These are phyloP conservation scores for Dolichomitus sp. DNA, from an alignment of 2,888 invertebrate species.

Conservation along the genomic window DNA sequence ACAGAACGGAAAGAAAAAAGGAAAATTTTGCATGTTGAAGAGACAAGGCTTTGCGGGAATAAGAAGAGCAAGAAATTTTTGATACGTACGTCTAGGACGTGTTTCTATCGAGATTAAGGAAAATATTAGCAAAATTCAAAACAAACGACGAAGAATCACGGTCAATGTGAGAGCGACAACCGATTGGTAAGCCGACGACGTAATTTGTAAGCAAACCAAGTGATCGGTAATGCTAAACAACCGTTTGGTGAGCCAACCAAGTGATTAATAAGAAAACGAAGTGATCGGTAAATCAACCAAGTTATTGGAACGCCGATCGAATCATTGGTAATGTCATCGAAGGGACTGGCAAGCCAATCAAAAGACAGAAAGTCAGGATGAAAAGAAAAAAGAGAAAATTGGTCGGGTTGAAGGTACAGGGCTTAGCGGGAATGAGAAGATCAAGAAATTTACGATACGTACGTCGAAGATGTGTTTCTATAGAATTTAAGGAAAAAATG, in stretches of 20 bases:
- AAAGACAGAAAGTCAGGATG: slow-evolving; percentile 4
- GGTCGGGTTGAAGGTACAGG: background rate
- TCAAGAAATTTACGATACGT: slow-evolving; percentile 25
- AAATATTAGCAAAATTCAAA: slow-evolving; percentile 49
- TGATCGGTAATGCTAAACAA: too few relatives aligned
- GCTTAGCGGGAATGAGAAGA: background rate
- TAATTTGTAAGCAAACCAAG: too few relatives aligned
- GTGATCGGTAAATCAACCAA: too few relatives aligned
- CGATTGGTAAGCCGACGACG: too few relatives aligned
- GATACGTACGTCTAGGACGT: too few relatives aligned
- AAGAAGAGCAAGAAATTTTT: background rate
- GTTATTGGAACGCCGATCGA: too few relatives aligned
- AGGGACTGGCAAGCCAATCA: too few relatives aligned
- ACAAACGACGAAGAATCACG: slow-evolving; percentile 20
- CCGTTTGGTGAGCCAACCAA: too few relatives aligned
- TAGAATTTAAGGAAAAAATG: slow-evolving; percentile 33
- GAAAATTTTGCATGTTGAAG: background rate
- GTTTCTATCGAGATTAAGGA: too few relatives aligned
- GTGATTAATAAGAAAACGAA: too few relatives aligned
- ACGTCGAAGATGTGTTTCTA: slow-evolving; percentile 7
- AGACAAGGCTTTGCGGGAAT: background rate
- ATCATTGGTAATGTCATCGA: too few relatives aligned
- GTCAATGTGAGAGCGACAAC: slow-evolving; percentile 5
- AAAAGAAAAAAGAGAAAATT: background rate
- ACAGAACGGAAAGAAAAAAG: background rate